phyloP scores from a whole-genome alignment of 2,113 vertebrate species.

The Taxidea taxus region DNA sequence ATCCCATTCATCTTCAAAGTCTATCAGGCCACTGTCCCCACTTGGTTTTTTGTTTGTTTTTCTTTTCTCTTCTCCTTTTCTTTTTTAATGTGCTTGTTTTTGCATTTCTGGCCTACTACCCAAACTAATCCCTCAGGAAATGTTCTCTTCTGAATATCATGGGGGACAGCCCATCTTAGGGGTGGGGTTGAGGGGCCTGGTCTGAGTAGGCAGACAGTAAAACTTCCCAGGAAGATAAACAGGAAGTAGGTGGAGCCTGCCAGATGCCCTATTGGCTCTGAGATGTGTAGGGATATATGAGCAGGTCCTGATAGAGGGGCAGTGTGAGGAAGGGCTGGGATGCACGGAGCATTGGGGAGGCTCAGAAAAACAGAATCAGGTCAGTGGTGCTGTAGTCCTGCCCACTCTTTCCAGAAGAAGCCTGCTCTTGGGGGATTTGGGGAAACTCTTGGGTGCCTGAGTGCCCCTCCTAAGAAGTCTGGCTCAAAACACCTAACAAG shows the following conservation, averaged over 20 bases:
- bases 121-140: not conserved
- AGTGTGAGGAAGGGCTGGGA: not conserved
- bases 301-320: not conserved
- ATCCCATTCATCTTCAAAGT: conserved; percentile 97
- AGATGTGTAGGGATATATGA: not conserved
- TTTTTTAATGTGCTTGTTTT: not conserved
- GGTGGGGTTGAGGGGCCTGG: not conserved
- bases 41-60: conserved; percentile 73
- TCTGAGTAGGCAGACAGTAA: not conserved
- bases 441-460: not conserved
- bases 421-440: not conserved
- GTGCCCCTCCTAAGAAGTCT: not conserved
- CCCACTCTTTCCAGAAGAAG: not conserved
- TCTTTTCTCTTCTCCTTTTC: not conserved
- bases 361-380: not conserved
- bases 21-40: conserved; percentile 92
- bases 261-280: not conserved
- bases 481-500: not conserved
- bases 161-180: not conserved
- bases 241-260: not conserved
- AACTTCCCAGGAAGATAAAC: not conserved
- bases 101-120: not conserved
- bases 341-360: not conserved
- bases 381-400: not conserved
- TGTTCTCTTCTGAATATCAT: not conserved